Percentiles rank a stretch among this genome's conserved stretches.
Evolutionary conservation across 2,797 vertebrate species (phyloP).

Genomic region (Lutjanus argentimaculatus): DNA sequence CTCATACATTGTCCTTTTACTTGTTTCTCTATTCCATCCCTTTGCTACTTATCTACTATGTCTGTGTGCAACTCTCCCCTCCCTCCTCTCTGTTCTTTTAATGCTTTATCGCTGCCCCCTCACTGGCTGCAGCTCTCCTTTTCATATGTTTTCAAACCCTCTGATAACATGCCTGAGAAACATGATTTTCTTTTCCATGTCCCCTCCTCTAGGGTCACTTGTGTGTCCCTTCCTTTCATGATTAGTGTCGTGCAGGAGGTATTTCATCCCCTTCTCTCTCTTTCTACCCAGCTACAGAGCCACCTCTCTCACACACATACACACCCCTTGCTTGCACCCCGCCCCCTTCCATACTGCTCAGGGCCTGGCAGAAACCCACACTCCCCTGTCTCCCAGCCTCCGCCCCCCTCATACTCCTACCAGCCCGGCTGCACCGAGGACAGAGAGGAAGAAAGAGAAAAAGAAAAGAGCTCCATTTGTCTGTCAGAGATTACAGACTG

Average conservation of each 20-base stretch:
- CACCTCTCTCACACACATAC: slow-evolving; percentile 61
- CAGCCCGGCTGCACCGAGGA: slow-evolving; percentile 66
- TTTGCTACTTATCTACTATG: slow-evolving; percentile 7
- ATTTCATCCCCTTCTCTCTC: slow-evolving; percentile 53
- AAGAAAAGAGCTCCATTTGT: slow-evolving; percentile 71
- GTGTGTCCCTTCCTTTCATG: slow-evolving; percentile 25
- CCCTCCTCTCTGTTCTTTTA: neutral
- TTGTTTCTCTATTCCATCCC: slow-evolving; percentile 10
- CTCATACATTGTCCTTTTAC: slow-evolving; percentile 11
- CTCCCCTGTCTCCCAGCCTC: slow-evolving; percentile 73
- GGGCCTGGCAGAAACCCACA: slow-evolving; percentile 74
- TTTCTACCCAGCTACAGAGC: slow-evolving; percentile 67
- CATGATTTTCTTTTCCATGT: neutral
- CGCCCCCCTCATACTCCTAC: slow-evolving; percentile 74
- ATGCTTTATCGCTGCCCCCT: slow-evolving; percentile 31
- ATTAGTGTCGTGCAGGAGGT: slow-evolving; percentile 35
- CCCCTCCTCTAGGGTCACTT: slow-evolving; percentile 22
- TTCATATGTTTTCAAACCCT: slow-evolving; percentile 24
- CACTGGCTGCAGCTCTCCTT: slow-evolving; percentile 3
- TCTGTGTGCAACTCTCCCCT: slow-evolving; percentile 15
- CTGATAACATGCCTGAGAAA: slow-evolving; percentile 43
- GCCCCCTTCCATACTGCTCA: slow-evolving; percentile 78
- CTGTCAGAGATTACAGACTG: slow-evolving; percentile 75
- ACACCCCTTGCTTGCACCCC: slow-evolving; percentile 71
- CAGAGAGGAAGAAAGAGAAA: slow-evolving; percentile 71